Conservation (phyloP, 2,888 invertebrate species). For the Nymphalis urticae region DNA sequence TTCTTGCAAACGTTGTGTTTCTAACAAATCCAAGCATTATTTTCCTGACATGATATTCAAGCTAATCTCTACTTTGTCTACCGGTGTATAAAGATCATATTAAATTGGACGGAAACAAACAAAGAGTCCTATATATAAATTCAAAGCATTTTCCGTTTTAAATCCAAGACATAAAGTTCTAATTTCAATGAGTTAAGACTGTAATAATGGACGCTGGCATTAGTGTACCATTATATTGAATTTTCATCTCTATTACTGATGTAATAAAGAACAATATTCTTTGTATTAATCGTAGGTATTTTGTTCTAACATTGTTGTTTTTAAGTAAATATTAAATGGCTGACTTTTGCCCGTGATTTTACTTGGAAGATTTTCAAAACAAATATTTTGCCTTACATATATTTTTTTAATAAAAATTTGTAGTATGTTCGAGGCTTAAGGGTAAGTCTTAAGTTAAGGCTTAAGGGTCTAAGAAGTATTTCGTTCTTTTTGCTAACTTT, state of each 20-base stretch:
- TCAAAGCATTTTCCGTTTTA: not conserved
- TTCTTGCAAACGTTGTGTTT: conserved; percentile 9
- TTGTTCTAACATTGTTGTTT: conserved; percentile 12
- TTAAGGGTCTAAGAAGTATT: too few relatives aligned
- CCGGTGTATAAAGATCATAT: not conserved
- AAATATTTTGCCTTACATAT: not conserved
- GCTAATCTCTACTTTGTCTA: not conserved
- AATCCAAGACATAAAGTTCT: not conserved
- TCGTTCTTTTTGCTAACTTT: too few relatives aligned
- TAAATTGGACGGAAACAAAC: not conserved
- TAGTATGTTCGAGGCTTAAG: too few relatives aligned
- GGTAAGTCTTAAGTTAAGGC: too few relatives aligned
- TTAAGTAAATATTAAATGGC: conserved; percentile 3
- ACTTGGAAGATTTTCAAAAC: conserved; percentile 4
- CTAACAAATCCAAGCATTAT: conserved; percentile 11
- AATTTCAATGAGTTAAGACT: not conserved
- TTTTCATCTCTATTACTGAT: not conserved
- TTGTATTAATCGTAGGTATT: not conserved
- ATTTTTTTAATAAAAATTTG: not conserved
- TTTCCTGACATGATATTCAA: not conserved
- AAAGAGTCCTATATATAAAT: not conserved
- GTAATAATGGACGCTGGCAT: not conserved
- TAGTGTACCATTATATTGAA: not conserved
- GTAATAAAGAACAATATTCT: not conserved
- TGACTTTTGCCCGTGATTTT: conserved; percentile 10